phyloP scores from a whole-genome alignment of 2,113 vertebrate species.

The Odontophorus gujanensis region DNA sequence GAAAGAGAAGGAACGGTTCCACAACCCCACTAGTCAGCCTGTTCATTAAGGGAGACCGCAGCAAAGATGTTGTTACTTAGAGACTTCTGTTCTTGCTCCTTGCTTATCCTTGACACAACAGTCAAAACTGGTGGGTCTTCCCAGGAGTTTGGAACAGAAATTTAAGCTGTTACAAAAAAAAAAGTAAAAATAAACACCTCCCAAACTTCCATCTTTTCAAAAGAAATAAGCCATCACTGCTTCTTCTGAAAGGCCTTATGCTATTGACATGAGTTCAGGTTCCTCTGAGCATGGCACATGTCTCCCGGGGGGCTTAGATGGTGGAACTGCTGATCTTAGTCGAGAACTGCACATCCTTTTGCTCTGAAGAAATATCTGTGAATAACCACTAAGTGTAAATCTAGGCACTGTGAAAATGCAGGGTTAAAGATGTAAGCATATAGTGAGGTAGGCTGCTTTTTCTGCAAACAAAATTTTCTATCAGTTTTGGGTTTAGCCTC shows the following conservation, averaged over 20 bases:
- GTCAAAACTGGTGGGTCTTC: neutral
- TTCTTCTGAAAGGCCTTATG: neutral
- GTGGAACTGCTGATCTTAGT: neutral
- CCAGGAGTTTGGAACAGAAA: neutral
- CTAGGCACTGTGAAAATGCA: neutral
- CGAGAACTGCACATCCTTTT: neutral
- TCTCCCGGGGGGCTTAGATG: neutral
- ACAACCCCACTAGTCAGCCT: neutral
- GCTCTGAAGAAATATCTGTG: neutral
- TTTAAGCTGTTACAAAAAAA: neutral
- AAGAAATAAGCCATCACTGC: neutral
- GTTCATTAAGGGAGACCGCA: neutral
- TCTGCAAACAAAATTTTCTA: neutral
- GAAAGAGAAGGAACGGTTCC: neutral
- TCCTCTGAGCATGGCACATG: neutral
- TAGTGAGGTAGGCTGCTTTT: neutral
- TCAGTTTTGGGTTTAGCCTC: neutral
- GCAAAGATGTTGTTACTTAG: neutral
- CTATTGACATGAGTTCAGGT: neutral
- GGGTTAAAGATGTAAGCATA: neutral
- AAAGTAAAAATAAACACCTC: neutral
- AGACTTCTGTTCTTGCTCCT: neutral
- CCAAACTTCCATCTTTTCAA: neutral
- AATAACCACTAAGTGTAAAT: neutral
- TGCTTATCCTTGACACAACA: neutral